phyloP scores from a whole-genome alignment of 2,797 vertebrate species.

The Gadopsis marmoratus region DNA sequence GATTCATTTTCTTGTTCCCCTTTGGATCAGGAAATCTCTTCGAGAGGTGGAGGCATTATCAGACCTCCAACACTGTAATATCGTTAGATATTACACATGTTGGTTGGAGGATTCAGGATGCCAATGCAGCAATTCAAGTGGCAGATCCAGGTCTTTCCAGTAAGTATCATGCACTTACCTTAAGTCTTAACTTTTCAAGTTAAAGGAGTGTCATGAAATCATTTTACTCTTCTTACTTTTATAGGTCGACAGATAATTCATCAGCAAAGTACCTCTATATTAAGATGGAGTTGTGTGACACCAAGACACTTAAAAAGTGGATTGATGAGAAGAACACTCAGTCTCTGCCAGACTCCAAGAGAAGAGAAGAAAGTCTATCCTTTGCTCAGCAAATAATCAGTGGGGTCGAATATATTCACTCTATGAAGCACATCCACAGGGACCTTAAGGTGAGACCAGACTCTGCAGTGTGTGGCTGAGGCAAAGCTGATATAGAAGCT shows the following conservation, averaged over 20 bases:
- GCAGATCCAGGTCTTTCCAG: slow-evolving; percentile 38
- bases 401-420: slow-evolving; percentile 90
- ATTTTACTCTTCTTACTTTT: not conserved
- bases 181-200: not conserved
- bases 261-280: slow-evolving; percentile 85
- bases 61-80: slow-evolving; percentile 69
- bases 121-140: not conserved
- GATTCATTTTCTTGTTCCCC: not conserved
- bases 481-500: not conserved
- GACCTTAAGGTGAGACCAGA: slow-evolving; percentile 89
- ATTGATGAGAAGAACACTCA: slow-evolving; percentile 47
- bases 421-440: slow-evolving; percentile 85
- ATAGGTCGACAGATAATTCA: slow-evolving; percentile 43
- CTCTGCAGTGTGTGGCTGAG: not conserved
- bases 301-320: slow-evolving; percentile 84
- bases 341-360: fast-evolving
- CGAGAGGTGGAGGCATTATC: slow-evolving; percentile 70
- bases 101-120: slow-evolving; percentile 74
- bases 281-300: slow-evolving; percentile 89
- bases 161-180: slow-evolving; percentile 34
- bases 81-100: slow-evolving; percentile 75
- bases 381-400: slow-evolving; percentile 83
- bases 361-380: slow-evolving; percentile 68
- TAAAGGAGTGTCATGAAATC: not conserved
- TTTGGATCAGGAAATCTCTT: slow-evolving; percentile 68